These are phyloP conservation scores for Harpalus rufipes DNA, from an alignment of 2,888 invertebrate species.

Conservation along the genomic window DNA sequence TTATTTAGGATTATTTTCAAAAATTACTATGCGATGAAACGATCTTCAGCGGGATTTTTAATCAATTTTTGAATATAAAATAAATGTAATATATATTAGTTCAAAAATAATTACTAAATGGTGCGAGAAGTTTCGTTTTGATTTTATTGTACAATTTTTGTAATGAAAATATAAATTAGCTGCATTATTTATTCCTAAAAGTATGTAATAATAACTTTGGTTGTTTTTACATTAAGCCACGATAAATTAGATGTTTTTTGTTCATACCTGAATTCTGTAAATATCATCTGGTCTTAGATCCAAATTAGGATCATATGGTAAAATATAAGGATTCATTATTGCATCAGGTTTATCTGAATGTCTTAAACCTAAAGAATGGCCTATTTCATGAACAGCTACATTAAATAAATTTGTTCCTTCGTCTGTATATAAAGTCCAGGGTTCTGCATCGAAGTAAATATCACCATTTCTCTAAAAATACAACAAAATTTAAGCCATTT, in stretches of 20 bases:
- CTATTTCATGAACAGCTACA: constrained; percentile 70
- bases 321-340: constrained; percentile 68
- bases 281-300: constrained; percentile 31
- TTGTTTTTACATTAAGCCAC: too few species aligned
- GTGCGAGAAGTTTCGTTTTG: too few species aligned
- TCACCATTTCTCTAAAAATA: constrained; percentile 16
- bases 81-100: too few species aligned
- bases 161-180: too few species aligned
- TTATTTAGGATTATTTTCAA: too few species aligned
- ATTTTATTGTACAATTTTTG: too few species aligned
- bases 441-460: constrained; percentile 53
- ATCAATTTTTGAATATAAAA: too few species aligned
- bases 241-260: neutral
- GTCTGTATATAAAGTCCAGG: constrained; percentile 58
- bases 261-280: constrained; percentile 29
- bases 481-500: neutral
- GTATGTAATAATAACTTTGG: too few species aligned
- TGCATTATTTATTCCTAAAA: too few species aligned
- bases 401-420: constrained; percentile 67
- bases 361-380: constrained; percentile 70
- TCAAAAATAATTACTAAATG: too few species aligned
- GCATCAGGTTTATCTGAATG: constrained; percentile 67
- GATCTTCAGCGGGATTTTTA: too few species aligned
- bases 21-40: too few species aligned
- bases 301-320: constrained; percentile 33